A percentile compares a stretch with the other conserved stretches of the same genome.
Conservation (phyloP, 1,140 invertebrate genomes). For the Solen grandis region DNA sequence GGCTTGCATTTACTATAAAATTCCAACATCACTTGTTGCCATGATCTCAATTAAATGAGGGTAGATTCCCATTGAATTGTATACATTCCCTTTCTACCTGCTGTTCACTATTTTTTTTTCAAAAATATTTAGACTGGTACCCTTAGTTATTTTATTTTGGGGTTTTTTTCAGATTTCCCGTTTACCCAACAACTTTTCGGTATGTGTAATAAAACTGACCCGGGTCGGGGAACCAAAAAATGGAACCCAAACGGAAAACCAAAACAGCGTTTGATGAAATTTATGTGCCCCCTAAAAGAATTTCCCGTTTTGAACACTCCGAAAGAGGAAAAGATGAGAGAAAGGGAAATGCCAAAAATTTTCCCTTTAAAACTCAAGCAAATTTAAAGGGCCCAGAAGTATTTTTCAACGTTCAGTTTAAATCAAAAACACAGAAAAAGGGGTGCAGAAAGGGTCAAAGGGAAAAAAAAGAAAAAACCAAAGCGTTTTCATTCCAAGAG, state of each 20-base stretch:
- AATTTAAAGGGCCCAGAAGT: constrained; percentile 94
- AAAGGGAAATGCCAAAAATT: constrained; percentile 88
- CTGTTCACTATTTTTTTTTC: too few species aligned
- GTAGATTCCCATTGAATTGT: too few species aligned
- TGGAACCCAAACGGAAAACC: constrained; percentile 17
- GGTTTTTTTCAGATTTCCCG: neutral
- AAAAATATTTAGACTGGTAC: too few species aligned
- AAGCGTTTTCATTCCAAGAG: neutral
- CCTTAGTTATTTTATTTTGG: neutral
- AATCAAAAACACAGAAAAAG: constrained; percentile 94
- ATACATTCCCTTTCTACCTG: too few species aligned
- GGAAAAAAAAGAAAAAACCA: constrained; percentile 86
- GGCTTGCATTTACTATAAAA: too few species aligned
- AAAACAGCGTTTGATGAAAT: neutral
- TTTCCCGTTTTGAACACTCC: constrained; percentile 70
- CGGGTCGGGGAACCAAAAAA: neutral
- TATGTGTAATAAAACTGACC: constrained; percentile 12
- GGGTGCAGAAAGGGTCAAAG: constrained; percentile 90
- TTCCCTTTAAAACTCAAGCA: constrained; percentile 92
- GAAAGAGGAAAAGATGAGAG: constrained; percentile 86
- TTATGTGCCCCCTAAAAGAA: constrained; percentile 20
- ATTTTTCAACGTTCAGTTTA: constrained; percentile 91
- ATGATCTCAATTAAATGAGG: too few species aligned
- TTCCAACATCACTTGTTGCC: too few species aligned
- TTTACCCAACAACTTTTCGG: neutral